Percentiles rank a stretch among this genome's conserved stretches.
phyloP scores from a whole-genome alignment of 2,113 vertebrate species.

The Tachycineta bicolor region DNA sequence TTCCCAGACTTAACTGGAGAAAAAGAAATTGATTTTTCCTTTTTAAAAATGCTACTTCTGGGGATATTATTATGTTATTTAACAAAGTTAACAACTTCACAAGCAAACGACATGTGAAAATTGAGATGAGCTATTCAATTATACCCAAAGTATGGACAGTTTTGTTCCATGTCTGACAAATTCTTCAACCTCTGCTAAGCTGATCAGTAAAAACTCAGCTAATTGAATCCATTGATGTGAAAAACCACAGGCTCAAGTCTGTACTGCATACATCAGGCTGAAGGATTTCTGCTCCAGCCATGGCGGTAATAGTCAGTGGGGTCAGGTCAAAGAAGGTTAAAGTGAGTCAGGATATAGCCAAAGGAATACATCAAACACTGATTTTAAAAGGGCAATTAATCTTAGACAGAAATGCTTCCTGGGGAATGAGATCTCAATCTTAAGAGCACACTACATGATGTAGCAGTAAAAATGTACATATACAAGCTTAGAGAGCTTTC shows the following conservation, averaged over 20 bases:
- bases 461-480: constrained; percentile 82
- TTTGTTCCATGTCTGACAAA: constrained; percentile 62
- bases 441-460: constrained; percentile 80
- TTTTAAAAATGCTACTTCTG: neutral
- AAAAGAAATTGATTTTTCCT: neutral
- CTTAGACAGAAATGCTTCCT: constrained; percentile 83
- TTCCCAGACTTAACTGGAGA: neutral
- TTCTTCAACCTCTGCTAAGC: constrained; percentile 59
- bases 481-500: constrained; percentile 78
- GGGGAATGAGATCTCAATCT: constrained; percentile 82
- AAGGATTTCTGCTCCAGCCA: constrained; percentile 73
- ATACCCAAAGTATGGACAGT: constrained; percentile 26
- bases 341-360: constrained; percentile 80
- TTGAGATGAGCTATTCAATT: constrained; percentile 13
- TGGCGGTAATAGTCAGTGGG: constrained; percentile 71
- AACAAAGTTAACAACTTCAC: constrained; percentile 1
- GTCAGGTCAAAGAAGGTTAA: constrained; percentile 85
- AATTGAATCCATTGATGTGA: constrained; percentile 77
- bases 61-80: neutral
- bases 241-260: constrained; percentile 75
- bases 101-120: neutral
- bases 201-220: constrained; percentile 73
- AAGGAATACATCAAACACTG: constrained; percentile 81
- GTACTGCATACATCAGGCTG: constrained; percentile 76
- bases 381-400: constrained; percentile 87